Evolutionary conservation across 2,888 invertebrate genomes (phyloP).

Genomic region (Apotomis capreana): DNA sequence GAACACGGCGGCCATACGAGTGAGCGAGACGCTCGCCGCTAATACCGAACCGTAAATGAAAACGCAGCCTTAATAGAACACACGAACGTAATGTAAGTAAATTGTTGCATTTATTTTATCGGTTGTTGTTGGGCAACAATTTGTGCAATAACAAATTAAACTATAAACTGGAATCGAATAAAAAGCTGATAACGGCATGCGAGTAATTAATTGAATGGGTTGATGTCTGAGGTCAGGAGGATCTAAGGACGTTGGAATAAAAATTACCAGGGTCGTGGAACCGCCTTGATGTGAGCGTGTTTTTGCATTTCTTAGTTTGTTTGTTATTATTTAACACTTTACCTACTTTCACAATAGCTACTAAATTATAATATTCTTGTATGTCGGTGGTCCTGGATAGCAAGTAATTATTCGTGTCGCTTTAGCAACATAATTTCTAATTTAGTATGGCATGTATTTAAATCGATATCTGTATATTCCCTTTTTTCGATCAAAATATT

Average conservation of each 20-base stretch:
- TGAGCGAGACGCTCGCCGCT: neutral
- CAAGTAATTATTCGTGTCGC: too few relatives aligned
- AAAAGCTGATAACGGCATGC: constrained; percentile 10
- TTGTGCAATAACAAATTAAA: constrained; percentile 6
- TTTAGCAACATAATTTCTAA: too few relatives aligned
- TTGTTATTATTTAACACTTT: neutral
- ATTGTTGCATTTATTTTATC: constrained; percentile 1
- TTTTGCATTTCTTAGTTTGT: neutral
- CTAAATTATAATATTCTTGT: too few relatives aligned
- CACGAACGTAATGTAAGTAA: neutral
- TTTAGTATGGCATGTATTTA: too few relatives aligned
- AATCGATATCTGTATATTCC: too few relatives aligned
- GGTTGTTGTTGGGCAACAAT: neutral
- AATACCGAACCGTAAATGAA: too few relatives aligned
- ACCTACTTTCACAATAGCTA: too few relatives aligned
- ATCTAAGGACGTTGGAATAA: neutral
- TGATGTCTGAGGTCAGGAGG: neutral
- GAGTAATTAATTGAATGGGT: constrained; percentile 5
- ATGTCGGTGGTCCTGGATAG: too few relatives aligned
- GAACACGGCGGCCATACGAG: too few relatives aligned
- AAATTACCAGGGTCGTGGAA: neutral
- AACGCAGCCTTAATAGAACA: neutral
- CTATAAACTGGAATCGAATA: constrained; percentile 9
- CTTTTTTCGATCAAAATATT: too few relatives aligned
- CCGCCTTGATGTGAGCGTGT: neutral